Evolutionary conservation across 2,113 vertebrate species (phyloP).

Genomic region (Irena cyanogastra): DNA sequence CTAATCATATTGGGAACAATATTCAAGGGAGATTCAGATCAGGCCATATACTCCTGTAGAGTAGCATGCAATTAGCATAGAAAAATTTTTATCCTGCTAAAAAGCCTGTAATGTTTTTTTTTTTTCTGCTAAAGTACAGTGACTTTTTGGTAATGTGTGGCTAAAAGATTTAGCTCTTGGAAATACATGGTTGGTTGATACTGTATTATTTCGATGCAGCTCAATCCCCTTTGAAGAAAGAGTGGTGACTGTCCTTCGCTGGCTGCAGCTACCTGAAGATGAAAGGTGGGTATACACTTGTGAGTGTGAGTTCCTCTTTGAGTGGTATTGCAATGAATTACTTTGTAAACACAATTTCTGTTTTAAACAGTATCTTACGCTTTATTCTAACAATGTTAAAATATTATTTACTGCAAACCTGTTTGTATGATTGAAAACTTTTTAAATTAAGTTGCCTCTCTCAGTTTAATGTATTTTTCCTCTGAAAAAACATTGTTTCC

Average conservation of each 20-base stretch:
- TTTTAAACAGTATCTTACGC: not conserved
- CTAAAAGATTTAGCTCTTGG: not conserved
- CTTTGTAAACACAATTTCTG: not conserved
- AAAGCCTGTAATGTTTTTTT: not conserved
- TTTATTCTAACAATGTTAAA: not conserved
- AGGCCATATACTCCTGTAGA: not conserved
- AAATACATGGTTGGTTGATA: not conserved
- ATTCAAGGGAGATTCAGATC: not conserved
- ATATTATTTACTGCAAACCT: not conserved
- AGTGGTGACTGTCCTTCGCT: slow-evolving; percentile 69
- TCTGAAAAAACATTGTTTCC: not conserved
- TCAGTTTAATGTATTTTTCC: not conserved
- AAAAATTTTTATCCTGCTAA: not conserved
- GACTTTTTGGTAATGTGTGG: not conserved
- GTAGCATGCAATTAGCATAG: not conserved
- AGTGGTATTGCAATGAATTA: not conserved
- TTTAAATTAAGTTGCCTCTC: not conserved
- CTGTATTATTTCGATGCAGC: slow-evolving; percentile 42
- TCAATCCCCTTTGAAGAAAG: slow-evolving; percentile 78
- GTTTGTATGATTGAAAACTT: not conserved
- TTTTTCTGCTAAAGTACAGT: not conserved
- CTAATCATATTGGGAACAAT: not conserved
- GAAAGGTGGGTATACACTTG: slow-evolving; percentile 59
- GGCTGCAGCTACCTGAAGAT: slow-evolving; percentile 72
- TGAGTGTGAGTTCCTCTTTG: not conserved